phyloP scores from a whole-genome alignment of 2,797 vertebrate species.

The Adrianichthys oophorus region DNA sequence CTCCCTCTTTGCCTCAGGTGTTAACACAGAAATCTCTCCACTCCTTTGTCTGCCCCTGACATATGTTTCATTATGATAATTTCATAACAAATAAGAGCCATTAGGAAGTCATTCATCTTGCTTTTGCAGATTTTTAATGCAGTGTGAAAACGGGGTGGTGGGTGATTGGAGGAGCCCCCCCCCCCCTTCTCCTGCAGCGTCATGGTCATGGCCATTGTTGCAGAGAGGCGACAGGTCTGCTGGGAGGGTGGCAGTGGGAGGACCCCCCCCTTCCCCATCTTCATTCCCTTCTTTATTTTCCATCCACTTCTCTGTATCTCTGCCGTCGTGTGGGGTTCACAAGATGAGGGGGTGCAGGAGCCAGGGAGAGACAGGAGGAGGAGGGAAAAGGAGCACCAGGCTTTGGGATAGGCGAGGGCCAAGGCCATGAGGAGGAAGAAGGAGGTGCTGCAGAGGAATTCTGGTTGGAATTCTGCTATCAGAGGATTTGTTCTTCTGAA shows the following conservation, averaged over 20 bases:
- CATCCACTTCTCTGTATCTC: conserved; percentile 17
- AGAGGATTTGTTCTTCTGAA: conserved; percentile 14
- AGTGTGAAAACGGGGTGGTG: conserved; percentile 35
- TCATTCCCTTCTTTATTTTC: conserved; percentile 10
- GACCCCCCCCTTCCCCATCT: conserved; percentile 58
- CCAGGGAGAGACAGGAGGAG: conserved; percentile 26
- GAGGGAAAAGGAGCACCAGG: conserved; percentile 11
- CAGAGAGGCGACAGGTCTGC: conserved; percentile 65
- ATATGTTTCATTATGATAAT: conserved; percentile 77
- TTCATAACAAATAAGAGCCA: conserved; percentile 73
- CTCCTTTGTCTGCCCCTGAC: conserved; percentile 66
- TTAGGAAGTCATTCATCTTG: conserved; percentile 69
- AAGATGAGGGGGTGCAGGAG: conserved; percentile 51
- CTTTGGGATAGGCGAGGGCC: conserved; percentile 52
- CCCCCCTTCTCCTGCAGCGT: conserved; percentile 70
- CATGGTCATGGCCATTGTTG: conserved; percentile 78
- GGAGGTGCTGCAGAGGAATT: conserved; percentile 71
- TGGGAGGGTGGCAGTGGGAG: conserved; percentile 44
- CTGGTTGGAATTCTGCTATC: conserved; percentile 30
- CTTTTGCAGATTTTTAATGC: conserved; percentile 56
- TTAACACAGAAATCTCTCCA: conserved; percentile 58
- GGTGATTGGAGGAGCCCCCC: not conserved
- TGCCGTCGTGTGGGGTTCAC: conserved; percentile 67
- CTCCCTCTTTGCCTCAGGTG: conserved; percentile 52
- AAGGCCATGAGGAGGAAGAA: conserved; percentile 29